These are phyloP conservation scores for Theodoxus fluviatilis DNA, from an alignment of 2,888 invertebrate species.

Conservation along the genomic window DNA sequence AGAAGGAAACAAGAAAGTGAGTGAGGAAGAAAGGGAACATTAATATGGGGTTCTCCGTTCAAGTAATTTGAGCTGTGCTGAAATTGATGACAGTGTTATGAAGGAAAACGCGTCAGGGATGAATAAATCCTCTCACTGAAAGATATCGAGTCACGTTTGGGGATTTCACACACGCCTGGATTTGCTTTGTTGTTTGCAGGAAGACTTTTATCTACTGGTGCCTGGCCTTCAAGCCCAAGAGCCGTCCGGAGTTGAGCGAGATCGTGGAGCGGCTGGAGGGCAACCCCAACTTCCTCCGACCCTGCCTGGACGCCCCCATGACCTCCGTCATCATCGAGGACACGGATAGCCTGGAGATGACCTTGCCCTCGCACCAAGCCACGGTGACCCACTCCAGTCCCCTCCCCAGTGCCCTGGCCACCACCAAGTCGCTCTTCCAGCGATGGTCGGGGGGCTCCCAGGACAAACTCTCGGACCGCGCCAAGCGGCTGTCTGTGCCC, in stretches of 20 bases:
- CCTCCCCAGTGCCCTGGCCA: conserved; percentile 25
- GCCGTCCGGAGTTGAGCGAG: conserved; percentile 79
- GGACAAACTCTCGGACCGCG: conserved; percentile 32
- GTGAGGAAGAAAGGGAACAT: background rate
- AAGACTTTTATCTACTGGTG: conserved; percentile 80
- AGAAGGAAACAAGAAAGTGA: conserved; percentile 3
- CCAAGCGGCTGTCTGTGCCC: background rate
- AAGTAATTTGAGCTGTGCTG: too few species aligned
- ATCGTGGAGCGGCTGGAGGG: conserved; percentile 83
- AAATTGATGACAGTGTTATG: too few species aligned
- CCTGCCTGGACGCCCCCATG: conserved; percentile 80
- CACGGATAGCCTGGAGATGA: conserved; percentile 70
- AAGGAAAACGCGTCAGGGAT: too few species aligned
- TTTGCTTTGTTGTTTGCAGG: conserved; percentile 68
- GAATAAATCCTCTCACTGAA: too few species aligned
- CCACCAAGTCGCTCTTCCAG: background rate
- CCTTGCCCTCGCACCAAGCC: conserved; percentile 46
- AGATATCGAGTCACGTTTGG: too few species aligned
- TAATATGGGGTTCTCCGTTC: too few species aligned
- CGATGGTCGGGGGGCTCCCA: conserved; percentile 28
- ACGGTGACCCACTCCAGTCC: conserved; percentile 40
- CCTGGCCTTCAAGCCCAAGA: conserved; percentile 77
- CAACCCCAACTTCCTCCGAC: conserved; percentile 78
- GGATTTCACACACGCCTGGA: too few species aligned
- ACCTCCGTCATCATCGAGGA: conserved; percentile 77